Percentiles rank a stretch among this genome's conserved stretches.
phyloP scores from a whole-genome alignment of 2,113 vertebrate species.

The Saguinus imperator region DNA sequence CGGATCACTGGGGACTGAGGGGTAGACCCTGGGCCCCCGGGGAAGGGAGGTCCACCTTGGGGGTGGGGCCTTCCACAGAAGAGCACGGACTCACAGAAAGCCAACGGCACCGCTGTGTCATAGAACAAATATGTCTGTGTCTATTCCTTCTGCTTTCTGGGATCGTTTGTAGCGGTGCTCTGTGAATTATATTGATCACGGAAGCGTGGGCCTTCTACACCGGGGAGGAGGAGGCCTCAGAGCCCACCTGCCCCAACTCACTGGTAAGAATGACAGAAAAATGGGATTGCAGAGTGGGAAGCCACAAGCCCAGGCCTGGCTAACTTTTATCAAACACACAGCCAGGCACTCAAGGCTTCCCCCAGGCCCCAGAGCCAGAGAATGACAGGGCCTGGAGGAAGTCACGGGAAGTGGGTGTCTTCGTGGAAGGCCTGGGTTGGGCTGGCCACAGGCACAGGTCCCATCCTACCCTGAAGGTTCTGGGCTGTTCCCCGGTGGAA shows the following conservation, averaged over 20 bases:
- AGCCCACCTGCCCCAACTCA: accelerated
- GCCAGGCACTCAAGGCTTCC: neutral
- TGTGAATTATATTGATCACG: neutral
- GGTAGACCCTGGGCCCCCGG: neutral
- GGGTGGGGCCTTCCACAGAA: accelerated
- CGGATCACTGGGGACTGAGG: neutral
- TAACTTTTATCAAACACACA: no score
- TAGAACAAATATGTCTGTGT: accelerated
- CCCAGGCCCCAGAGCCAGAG: accelerated
- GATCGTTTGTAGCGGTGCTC: no score
- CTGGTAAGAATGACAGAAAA: accelerated
- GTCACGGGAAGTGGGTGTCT: accelerated
- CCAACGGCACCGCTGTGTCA: accelerated
- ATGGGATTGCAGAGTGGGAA: accelerated
- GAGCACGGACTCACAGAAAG: accelerated
- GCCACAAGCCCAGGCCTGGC: accelerated
- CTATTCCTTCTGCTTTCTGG: accelerated
- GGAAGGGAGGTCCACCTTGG: accelerated
- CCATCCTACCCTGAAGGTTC: accelerated
- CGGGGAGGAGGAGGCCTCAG: neutral
- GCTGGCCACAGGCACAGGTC: no score
- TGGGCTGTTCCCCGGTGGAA: accelerated
- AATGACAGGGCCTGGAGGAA: accelerated
- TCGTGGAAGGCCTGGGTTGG: neutral
- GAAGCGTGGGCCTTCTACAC: accelerated